A percentile compares a stretch with the other conserved stretches of the same genome.
Evolutionary conservation across 2,888 invertebrate species (phyloP).

Genomic region (Brachyptera putata): DNA sequence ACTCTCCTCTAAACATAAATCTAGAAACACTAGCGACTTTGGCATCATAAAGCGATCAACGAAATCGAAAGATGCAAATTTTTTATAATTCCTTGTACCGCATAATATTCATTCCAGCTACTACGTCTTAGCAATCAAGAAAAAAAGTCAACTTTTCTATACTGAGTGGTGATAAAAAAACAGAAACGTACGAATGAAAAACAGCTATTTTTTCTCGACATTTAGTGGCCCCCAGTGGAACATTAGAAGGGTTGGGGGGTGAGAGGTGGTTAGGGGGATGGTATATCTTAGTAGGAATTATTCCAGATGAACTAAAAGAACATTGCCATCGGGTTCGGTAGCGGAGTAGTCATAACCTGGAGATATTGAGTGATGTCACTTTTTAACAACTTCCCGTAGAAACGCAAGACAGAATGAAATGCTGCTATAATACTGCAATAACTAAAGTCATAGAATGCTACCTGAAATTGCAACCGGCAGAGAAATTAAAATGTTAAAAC

Average conservation of each 20-base stretch:
- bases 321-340: constrained; percentile 18
- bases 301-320: constrained; percentile 9
- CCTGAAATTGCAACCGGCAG: constrained; percentile 29
- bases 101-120: constrained; percentile 17
- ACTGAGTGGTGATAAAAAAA: constrained; percentile 30
- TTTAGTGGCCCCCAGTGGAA: constrained; percentile 31
- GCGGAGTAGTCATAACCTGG: constrained; percentile 28
- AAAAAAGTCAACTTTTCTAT: constrained; percentile 30
- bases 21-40: too few relatives aligned
- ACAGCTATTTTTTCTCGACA: constrained; percentile 29
- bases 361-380: constrained; percentile 31
- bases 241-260: constrained; percentile 26
- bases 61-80: constrained; percentile 19
- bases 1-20: too few relatives aligned
- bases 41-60: too few relatives aligned
- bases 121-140: constrained; percentile 18
- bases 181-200: constrained; percentile 29
- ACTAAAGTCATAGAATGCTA: constrained; percentile 26
- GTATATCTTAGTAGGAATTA: constrained; percentile 26
- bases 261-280: background rate
- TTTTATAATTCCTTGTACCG: constrained; percentile 10
- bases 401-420: background rate
- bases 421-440: constrained; percentile 21
- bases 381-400: constrained; percentile 28
- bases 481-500: constrained; percentile 31